These are phyloP conservation scores for Machimus atricapillus DNA, from an alignment of 2,888 invertebrate species.

Conservation along the genomic window DNA sequence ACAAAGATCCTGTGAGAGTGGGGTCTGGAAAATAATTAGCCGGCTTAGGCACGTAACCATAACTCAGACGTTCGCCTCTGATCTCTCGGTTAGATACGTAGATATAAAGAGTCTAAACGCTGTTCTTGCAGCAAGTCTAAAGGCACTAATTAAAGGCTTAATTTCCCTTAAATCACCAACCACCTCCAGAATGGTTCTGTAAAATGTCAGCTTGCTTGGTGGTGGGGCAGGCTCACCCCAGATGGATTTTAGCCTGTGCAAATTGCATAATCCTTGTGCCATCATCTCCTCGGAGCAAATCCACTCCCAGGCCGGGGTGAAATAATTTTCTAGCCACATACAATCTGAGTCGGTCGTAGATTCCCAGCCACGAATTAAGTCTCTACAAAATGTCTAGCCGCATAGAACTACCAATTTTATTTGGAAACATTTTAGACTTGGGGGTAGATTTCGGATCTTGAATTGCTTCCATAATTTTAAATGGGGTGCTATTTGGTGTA, in stretches of 20 bases:
- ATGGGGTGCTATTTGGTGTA: background rate
- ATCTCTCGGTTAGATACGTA: background rate
- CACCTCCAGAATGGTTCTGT: background rate
- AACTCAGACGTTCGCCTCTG: background rate
- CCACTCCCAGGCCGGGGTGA: background rate
- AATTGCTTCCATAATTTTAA: background rate
- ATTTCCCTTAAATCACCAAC: background rate
- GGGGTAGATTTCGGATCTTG: background rate
- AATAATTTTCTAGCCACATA: conserved; percentile 3
- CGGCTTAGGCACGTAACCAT: background rate
- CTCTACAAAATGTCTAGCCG: background rate
- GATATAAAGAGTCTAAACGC: background rate
- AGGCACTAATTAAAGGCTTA: background rate
- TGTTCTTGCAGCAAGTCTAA: background rate
- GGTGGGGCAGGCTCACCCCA: background rate
- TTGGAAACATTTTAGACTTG: background rate
- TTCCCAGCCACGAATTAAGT: background rate
- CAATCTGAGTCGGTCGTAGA: background rate
- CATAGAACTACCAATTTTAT: background rate
- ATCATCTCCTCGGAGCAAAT: background rate
- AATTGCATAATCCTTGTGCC: background rate
- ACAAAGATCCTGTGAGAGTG: background rate
- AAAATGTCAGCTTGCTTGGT: background rate
- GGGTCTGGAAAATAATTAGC: background rate
- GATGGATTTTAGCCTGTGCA: background rate